Base-by-base conservation (phyloP, 2,888 invertebrate genomes). In the Troglohyphantes excavatus region DNA sequence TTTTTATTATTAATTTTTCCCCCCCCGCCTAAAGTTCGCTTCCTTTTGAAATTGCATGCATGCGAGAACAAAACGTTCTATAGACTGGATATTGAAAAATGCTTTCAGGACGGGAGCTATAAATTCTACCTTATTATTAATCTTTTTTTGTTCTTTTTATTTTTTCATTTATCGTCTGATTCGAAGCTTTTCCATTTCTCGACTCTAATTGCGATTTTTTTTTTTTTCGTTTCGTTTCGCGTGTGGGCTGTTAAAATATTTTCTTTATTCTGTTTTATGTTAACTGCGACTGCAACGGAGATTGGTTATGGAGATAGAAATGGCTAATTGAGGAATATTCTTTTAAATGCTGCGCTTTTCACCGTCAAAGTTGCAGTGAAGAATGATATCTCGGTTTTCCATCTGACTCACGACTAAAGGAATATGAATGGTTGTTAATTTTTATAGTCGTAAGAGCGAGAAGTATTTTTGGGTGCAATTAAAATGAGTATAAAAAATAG, bases 71-170 rank as follows among this genome's bases (percentile, higher is more conserved):
- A 83, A 83, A 61, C 33, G 26, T 23, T 13, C 61, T 43, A 59
- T 53, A 53, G 53, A 43, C 46, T 72, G 23, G 72, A 33, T 83
- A 83, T 73, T 83, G 73, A 73, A 83, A 73, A 83, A 43, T 46
- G 43, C 73, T 73, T 73, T 46, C 26, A 43, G 73, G 13, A 73
- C 61, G 29, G 26, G 39, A 78, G 65, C 65, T 65, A 78, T 78
- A 26, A 65, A 78, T 78, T 43, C 39, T 39, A 26, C 46, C 7
- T 72, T 46, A 5, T 46, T 68, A 19, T 7, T 13, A 33, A n/a
- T 53, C n/a, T 68, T 2, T 7, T 19, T 13, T 17, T 53, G 13
- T 53, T 53, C n/a, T 17, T 53, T 2, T 2, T 2, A 1, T 53
- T 53, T 53, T 53, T 53, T 53, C 17, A 17, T 17, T 53, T 6